Conservation (phyloP, 1,140 invertebrate genomes). For the Monochamus saltuarius region DNA sequence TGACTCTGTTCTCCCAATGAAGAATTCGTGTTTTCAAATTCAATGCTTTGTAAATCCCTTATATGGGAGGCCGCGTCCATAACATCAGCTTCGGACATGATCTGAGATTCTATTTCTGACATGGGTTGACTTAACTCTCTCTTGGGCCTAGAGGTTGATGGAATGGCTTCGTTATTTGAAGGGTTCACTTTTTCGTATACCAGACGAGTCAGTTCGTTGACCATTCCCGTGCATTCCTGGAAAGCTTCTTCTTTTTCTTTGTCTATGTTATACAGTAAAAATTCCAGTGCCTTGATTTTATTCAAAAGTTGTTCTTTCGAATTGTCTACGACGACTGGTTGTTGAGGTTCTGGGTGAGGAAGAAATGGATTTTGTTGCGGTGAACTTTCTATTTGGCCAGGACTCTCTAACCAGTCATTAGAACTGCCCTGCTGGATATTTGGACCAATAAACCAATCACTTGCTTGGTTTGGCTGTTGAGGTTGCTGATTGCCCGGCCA, state of each 20-base stretch:
- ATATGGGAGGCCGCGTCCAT: constrained; percentile 19
- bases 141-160: background rate
- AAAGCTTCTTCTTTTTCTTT: constrained; percentile 44
- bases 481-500: background rate
- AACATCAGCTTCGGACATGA: constrained; percentile 26
- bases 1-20: constrained; percentile 26
- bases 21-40: constrained; percentile 31
- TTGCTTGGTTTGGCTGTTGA: too few species aligned
- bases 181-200: constrained; percentile 33
- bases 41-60: constrained; percentile 30
- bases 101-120: constrained; percentile 33
- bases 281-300: constrained; percentile 50
- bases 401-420: too few species aligned
- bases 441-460: too few species aligned
- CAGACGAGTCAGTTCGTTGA: constrained; percentile 43
- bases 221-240: constrained; percentile 43
- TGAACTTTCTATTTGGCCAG: too few species aligned
- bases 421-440: too few species aligned
- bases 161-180: constrained; percentile 3
- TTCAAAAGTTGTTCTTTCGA: constrained; percentile 37
- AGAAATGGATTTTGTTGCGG: too few species aligned
- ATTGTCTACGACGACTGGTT: constrained; percentile 14
- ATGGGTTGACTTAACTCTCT: background rate
- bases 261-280: constrained; percentile 47
- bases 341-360: too few species aligned